phyloP scores from a whole-genome alignment of 2,113 vertebrate species.

The Falcunculus frontatus region DNA sequence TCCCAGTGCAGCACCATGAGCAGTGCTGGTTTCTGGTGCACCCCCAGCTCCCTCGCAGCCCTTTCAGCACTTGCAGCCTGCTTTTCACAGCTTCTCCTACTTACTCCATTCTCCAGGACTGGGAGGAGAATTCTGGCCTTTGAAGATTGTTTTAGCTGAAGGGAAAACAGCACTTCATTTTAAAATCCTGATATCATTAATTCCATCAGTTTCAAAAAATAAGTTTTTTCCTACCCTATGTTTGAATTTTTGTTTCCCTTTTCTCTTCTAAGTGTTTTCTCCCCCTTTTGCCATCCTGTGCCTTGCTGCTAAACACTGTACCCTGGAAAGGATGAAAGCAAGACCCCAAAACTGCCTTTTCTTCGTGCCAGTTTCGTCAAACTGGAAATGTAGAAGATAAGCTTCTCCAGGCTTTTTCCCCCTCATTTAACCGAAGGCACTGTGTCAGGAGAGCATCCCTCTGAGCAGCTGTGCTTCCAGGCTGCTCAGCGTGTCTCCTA shows the following conservation, averaged over 20 bases:
- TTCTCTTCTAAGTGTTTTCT: background rate
- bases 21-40: background rate
- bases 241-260: background rate
- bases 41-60: background rate
- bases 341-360: background rate
- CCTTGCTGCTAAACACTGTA: background rate
- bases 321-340: background rate
- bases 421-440: background rate
- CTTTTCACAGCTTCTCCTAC: background rate
- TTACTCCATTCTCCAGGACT: background rate
- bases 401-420: background rate
- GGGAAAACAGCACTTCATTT: background rate
- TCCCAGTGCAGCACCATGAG: background rate
- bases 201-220: background rate
- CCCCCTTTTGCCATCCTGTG: background rate
- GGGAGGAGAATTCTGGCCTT: background rate
- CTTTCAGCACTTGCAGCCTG: background rate
- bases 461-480: slow-evolving; percentile 5
- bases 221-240: background rate
- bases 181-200: background rate
- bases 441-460: background rate
- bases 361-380: background rate
- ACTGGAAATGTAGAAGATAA: background rate
- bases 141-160: background rate
- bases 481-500: background rate